Conservation (phyloP, 1,140 invertebrate genomes). For the Uloborus diversus region DNA sequence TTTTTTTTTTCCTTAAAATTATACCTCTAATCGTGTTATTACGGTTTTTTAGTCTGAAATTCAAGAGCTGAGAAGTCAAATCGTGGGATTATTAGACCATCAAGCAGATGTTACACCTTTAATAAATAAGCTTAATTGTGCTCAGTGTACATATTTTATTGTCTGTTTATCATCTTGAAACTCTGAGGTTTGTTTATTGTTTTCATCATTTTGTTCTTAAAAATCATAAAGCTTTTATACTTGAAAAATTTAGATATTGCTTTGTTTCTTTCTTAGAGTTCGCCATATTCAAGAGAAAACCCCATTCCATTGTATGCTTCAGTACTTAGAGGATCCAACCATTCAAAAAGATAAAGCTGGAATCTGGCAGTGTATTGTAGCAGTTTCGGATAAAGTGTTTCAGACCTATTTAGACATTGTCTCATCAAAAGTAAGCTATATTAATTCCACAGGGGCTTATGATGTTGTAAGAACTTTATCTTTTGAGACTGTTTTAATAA, state of each 20-base stretch:
- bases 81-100: constrained; percentile 83
- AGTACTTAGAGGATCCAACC: constrained; percentile 92
- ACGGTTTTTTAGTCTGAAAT: constrained; percentile 76
- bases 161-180: constrained; percentile 96
- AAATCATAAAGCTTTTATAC: background rate
- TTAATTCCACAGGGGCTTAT: no score
- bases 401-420: constrained; percentile 88
- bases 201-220: constrained; percentile 34
- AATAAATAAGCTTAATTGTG: constrained; percentile 91
- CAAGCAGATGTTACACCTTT: constrained; percentile 81
- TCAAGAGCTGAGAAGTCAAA: constrained; percentile 88
- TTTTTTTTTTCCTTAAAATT: background rate
- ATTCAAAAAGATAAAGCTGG: constrained; percentile 96
- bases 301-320: constrained; percentile 89
- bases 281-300: constrained; percentile 77
- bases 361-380: constrained; percentile 94
- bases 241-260: no score
- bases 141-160: constrained; percentile 95
- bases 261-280: constrained; percentile 70
- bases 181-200: constrained; percentile 72
- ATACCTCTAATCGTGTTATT: background rate
- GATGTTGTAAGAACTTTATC: no score
- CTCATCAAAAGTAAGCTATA: constrained; percentile 81
- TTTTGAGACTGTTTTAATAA: no score
- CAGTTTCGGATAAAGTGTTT: constrained; percentile 87